Conservation (phyloP, 2,113 vertebrate genomes). For the Gadus macrocephalus region DNA sequence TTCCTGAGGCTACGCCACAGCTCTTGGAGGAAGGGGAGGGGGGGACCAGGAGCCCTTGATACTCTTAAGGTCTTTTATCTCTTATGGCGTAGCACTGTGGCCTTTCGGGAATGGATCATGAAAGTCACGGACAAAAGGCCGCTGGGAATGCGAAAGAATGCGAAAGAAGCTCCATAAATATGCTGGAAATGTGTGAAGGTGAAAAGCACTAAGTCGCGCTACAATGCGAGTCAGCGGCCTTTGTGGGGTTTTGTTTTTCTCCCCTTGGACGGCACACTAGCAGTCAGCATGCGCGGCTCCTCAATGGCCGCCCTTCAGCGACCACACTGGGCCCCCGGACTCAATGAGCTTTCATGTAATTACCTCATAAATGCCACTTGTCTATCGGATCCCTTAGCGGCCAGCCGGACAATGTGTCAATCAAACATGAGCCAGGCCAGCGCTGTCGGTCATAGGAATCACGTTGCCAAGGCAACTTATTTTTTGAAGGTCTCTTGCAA, state of each 20-base stretch:
- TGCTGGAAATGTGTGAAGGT: constrained; percentile 57
- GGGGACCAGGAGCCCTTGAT: constrained; percentile 31
- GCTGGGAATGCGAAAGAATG: constrained; percentile 43
- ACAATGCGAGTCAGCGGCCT: constrained; percentile 43
- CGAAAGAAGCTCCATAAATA: constrained; percentile 45
- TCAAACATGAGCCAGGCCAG: constrained; percentile 61
- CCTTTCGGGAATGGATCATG: constrained; percentile 29
- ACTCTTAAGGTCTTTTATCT: constrained; percentile 41
- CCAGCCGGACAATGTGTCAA: constrained; percentile 65
- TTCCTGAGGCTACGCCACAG: constrained; percentile 70
- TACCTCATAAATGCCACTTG: constrained; percentile 76
- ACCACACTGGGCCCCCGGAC: constrained; percentile 23
- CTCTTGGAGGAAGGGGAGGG: constrained; percentile 37
- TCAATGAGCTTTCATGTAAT: constrained; percentile 72
- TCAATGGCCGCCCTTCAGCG: constrained; percentile 8
- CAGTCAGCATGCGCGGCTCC: constrained; percentile 37
- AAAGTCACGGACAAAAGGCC: constrained; percentile 51
- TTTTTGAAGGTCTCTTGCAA: constrained; percentile 24
- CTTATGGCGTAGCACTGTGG: constrained; percentile 8
- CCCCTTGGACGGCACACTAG: constrained; percentile 17
- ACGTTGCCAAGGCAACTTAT: constrained; percentile 44
- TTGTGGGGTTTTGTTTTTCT: constrained; percentile 31
- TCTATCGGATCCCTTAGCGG: constrained; percentile 59
- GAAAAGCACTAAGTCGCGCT: constrained; percentile 29
- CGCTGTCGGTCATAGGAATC: constrained; percentile 38